phyloP scores from a whole-genome alignment of 2,888 invertebrate genomes.

The Melinaea menophilus region DNA sequence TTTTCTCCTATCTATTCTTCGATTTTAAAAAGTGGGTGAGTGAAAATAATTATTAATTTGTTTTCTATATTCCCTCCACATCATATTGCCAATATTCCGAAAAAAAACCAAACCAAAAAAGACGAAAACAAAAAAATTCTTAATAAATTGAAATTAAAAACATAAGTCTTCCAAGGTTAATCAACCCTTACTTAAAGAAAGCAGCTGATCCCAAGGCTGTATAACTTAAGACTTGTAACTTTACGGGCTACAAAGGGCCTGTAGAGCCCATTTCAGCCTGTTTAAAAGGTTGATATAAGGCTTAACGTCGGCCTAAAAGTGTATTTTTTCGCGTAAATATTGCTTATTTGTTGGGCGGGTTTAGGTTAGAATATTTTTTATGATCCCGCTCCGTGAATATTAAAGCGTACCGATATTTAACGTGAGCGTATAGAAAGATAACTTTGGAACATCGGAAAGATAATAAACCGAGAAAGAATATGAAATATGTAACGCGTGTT shows the following conservation, averaged over 20 bases:
- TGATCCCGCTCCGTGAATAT: constrained; percentile 35
- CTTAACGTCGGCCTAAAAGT: constrained; percentile 34
- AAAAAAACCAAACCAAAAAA: background rate
- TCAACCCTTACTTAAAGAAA: constrained; percentile 6
- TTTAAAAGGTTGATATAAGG: constrained; percentile 43
- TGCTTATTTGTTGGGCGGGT: constrained; percentile 39
- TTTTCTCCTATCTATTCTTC: too few species aligned
- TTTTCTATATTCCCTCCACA: too few species aligned
- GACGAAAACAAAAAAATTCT: background rate
- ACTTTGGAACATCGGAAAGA: constrained; percentile 4
- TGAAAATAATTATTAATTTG: too few species aligned
- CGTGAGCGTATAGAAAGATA: constrained; percentile 12
- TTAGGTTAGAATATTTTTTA: constrained; percentile 34
- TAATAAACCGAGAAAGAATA: background rate
- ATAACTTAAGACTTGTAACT: constrained; percentile 28
- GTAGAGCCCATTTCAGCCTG: constrained; percentile 36
- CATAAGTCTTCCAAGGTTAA: constrained; percentile 8
- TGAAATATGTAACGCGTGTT: too few species aligned
- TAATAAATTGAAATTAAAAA: background rate
- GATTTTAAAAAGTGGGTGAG: too few species aligned
- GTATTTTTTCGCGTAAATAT: constrained; percentile 38
- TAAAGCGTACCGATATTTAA: constrained; percentile 27
- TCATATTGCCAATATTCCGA: background rate
- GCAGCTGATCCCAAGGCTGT: constrained; percentile 3
- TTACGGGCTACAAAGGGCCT: constrained; percentile 38